A percentile compares a stretch with the other conserved stretches of the same genome.
These are phyloP conservation scores for Nyctibius bracteatus DNA, from an alignment of 2,113 vertebrate species.

Conservation along the genomic window DNA sequence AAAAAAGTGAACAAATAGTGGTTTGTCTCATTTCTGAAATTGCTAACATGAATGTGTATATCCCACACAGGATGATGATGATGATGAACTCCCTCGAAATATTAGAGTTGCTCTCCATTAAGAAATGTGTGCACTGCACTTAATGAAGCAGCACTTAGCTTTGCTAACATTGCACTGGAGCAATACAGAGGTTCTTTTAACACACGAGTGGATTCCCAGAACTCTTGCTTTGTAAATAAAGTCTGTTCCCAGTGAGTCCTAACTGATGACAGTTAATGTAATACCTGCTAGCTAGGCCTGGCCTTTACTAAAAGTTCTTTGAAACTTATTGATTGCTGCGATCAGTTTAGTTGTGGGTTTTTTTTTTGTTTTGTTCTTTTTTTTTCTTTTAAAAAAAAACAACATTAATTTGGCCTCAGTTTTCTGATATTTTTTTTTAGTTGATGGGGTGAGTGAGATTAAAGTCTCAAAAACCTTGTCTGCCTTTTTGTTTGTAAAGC, in stretches of 20 bases:
- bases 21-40: neutral
- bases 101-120: neutral
- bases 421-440: neutral
- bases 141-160: conserved; percentile 36
- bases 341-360: no score
- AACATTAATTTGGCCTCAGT: neutral
- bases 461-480: neutral
- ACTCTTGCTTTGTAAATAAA: conserved; percentile 56
- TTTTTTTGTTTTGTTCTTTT: no score
- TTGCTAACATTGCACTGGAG: no score
- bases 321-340: conserved; percentile 40
- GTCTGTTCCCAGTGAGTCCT: conserved; percentile 1
- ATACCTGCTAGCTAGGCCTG: conserved; percentile 12
- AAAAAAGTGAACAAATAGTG: neutral
- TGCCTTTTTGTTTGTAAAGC: neutral
- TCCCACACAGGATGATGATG: neutral
- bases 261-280: conserved; percentile 53
- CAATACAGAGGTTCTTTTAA: neutral
- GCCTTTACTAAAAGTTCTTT: conserved; percentile 37
- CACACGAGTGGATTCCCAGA: conserved; percentile 33
- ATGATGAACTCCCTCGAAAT: neutral
- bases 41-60: neutral
- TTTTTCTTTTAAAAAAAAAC: no score
- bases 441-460: neutral
- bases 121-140: neutral